Evolutionary conservation across 2,888 invertebrate genomes (phyloP).

Genomic region (Ecdyonurus torrentis): DNA sequence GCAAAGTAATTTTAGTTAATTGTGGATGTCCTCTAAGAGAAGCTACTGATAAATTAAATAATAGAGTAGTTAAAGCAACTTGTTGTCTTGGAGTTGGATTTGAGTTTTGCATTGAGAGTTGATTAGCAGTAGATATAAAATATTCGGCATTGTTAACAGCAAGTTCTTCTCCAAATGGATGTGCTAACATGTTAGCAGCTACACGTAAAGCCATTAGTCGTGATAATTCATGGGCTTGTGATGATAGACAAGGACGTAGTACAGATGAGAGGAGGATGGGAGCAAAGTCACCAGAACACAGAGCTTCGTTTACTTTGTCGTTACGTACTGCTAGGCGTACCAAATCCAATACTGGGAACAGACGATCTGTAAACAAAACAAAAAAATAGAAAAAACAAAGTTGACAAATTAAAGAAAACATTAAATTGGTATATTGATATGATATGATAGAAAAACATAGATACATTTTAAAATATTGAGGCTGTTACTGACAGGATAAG

Average conservation of each 20-base stretch:
- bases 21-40: conserved; percentile 17
- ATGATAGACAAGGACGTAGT: conserved; percentile 18
- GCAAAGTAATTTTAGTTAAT: not conserved
- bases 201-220: conserved; percentile 58
- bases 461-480: no score
- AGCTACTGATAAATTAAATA: conserved; percentile 54
- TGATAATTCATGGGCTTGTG: conserved; percentile 31
- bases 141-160: conserved; percentile 30
- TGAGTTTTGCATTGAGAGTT: not conserved
- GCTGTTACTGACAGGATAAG: no score
- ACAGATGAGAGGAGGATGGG: conserved; percentile 22
- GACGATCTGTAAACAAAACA: conserved; percentile 48
- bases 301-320: conserved; percentile 37
- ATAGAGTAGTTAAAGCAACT: conserved; percentile 54
- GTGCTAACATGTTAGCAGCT: conserved; percentile 65
- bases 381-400: no score
- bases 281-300: conserved; percentile 31
- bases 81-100: conserved; percentile 22
- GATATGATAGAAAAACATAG: no score
- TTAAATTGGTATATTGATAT: no score
- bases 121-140: not conserved
- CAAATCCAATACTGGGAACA: conserved; percentile 82
- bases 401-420: no score
- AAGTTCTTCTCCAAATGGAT: conserved; percentile 44
- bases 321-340: conserved; percentile 66